phyloP scores from a whole-genome alignment of 2,113 vertebrate genomes.

The Hystrix brachyura region DNA sequence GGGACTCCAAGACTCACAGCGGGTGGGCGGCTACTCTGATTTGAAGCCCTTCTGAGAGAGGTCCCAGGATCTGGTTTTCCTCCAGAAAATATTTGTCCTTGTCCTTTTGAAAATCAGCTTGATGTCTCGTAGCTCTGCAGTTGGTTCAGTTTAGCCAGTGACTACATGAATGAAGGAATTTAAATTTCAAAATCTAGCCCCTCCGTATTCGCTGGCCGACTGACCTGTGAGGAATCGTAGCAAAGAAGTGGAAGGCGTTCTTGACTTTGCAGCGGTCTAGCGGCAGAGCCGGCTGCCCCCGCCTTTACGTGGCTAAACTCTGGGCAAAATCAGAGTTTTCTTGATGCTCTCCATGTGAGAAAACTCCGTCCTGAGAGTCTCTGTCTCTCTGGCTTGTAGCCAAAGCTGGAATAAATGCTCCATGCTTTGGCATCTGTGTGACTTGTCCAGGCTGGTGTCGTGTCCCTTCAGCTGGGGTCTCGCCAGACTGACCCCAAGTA shows the following conservation, averaged over 20 bases:
- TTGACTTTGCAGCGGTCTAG: slow-evolving; percentile 39
- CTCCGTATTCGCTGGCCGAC: slow-evolving; percentile 14
- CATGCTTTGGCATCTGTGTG: not conserved
- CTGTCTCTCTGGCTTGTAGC: not conserved
- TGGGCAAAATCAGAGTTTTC: not conserved
- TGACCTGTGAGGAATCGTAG: slow-evolving; percentile 51
- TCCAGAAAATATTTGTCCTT: slow-evolving; percentile 4
- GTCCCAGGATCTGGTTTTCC: not conserved
- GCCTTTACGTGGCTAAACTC: slow-evolving; percentile 10
- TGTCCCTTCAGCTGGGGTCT: not conserved
- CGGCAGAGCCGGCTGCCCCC: not conserved
- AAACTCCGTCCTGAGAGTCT: not conserved
- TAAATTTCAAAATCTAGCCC: not conserved
- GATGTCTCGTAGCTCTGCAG: not conserved
- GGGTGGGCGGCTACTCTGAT: not conserved
- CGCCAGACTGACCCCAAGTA: not conserved
- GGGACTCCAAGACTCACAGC: not conserved
- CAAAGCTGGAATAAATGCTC: slow-evolving; percentile 33
- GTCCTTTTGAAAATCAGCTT: slow-evolving; percentile 35
- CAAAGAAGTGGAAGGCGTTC: slow-evolving; percentile 67
- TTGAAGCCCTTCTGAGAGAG: not conserved
- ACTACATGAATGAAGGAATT: slow-evolving; percentile 51
- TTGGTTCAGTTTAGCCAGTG: not conserved
- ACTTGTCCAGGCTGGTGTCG: not conserved
- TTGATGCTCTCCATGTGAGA: not conserved